phyloP scores from a whole-genome alignment of 2,797 vertebrate species.

The Nothura maculosa region DNA sequence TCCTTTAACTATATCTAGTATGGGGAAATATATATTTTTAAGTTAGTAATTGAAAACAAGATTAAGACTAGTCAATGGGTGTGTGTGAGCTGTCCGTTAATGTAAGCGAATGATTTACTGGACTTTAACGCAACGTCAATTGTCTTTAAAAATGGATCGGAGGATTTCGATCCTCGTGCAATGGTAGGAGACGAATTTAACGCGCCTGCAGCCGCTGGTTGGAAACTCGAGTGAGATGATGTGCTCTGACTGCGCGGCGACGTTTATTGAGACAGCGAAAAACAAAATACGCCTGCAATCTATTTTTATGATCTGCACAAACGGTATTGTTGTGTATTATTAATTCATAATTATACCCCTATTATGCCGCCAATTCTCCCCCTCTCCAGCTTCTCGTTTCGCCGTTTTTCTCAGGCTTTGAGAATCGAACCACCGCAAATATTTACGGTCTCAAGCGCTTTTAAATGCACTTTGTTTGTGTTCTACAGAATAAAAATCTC shows the following conservation, averaged over 20 bases:
- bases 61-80: neutral
- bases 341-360: conserved; percentile 34
- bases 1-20: neutral
- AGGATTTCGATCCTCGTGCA: neutral
- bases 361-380: conserved; percentile 19
- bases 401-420: conserved; percentile 31
- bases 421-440: conserved; percentile 51
- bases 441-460: conserved; percentile 61
- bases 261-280: neutral
- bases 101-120: neutral
- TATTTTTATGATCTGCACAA: conserved; percentile 66
- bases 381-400: neutral
- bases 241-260: conserved; percentile 13
- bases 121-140: neutral
- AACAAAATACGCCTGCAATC: conserved; percentile 30
- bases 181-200: neutral
- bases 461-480: conserved; percentile 75
- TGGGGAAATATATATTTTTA: neutral
- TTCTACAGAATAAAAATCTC: conserved; percentile 77
- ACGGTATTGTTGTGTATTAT: conserved; percentile 38
- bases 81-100: neutral
- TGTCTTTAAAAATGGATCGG: neutral
- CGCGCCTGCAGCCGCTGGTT: neutral
- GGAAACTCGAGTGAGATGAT: conserved; percentile 41
- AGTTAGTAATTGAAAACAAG: conserved; percentile 43